phyloP scores from a whole-genome alignment of 2,797 vertebrate species.

The Epinephelus malabaricus region DNA sequence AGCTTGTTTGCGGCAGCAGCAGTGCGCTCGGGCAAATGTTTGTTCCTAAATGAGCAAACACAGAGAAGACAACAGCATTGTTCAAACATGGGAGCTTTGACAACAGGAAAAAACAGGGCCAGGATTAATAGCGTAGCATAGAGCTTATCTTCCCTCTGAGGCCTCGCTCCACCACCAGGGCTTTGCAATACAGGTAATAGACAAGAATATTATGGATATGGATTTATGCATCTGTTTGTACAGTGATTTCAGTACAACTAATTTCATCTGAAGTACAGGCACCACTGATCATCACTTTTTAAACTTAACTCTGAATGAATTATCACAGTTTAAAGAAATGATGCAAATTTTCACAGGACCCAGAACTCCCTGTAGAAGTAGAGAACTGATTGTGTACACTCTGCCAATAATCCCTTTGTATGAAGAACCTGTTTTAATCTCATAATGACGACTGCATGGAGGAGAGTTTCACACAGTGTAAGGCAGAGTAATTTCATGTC shows the following conservation, averaged over 20 bases:
- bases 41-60: constrained; percentile 99
- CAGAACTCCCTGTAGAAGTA: background rate
- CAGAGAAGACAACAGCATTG: constrained; percentile 93
- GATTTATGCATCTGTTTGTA: background rate
- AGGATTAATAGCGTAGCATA: constrained; percentile 82
- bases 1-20: constrained; percentile 89
- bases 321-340: background rate
- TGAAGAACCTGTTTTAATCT: constrained; percentile 30
- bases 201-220: constrained; percentile 12
- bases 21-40: constrained; percentile 96
- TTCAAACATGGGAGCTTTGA: constrained; percentile 87
- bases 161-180: constrained; percentile 37
- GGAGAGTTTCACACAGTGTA: constrained; percentile 11
- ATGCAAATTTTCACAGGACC: background rate
- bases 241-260: background rate
- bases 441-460: constrained; percentile 14
- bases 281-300: constrained; percentile 1
- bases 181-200: constrained; percentile 57
- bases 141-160: constrained; percentile 70
- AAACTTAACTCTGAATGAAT: constrained; percentile 10
- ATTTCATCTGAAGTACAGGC: background rate
- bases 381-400: background rate
- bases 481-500: constrained; percentile 51
- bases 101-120: constrained; percentile 77
- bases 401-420: background rate